These are phyloP conservation scores for Thunnus maccoyii DNA, from an alignment of 2,113 vertebrate genomes.

Conservation along the genomic window DNA sequence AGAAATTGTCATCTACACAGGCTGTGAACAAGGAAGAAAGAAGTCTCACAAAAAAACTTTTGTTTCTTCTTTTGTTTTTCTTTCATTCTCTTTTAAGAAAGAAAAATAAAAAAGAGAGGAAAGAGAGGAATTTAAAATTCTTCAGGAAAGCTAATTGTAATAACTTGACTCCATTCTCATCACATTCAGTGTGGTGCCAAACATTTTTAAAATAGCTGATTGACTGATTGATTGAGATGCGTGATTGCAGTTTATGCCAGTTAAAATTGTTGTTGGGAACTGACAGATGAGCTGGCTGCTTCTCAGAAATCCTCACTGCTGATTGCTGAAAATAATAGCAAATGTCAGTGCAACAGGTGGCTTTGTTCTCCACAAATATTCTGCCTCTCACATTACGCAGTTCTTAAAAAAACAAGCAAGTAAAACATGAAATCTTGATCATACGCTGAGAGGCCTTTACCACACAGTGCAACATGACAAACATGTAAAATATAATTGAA, in stretches of 20 bases:
- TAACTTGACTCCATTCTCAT: neutral
- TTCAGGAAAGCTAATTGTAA: conserved; percentile 5
- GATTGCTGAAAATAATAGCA: conserved; percentile 63
- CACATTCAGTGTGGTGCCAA: neutral
- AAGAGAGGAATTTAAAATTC: neutral
- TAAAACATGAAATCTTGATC: conserved; percentile 25
- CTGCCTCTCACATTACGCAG: conserved; percentile 5
- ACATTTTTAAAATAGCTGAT: conserved; percentile 16
- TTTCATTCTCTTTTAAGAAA: neutral
- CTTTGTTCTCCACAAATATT: conserved; percentile 44
- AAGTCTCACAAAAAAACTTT: neutral
- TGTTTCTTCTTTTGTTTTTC: conserved; percentile 11
- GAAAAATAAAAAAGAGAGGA: neutral
- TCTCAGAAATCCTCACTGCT: conserved; percentile 45
- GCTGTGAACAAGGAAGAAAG: conserved; percentile 29
- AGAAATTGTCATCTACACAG: conserved; percentile 27
- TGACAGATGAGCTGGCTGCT: conserved; percentile 36
- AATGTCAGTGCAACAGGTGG: conserved; percentile 65
- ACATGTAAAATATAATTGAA: conserved; percentile 35
- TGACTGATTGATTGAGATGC: conserved; percentile 27
- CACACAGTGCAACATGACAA: conserved; percentile 22
- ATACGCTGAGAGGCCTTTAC: neutral
- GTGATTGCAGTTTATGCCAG: conserved; percentile 46
- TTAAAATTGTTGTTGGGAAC: conserved; percentile 33
- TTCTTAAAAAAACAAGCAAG: neutral